Base-by-base conservation (phyloP, 2,888 invertebrate species). In the Apamea anceps region DNA sequence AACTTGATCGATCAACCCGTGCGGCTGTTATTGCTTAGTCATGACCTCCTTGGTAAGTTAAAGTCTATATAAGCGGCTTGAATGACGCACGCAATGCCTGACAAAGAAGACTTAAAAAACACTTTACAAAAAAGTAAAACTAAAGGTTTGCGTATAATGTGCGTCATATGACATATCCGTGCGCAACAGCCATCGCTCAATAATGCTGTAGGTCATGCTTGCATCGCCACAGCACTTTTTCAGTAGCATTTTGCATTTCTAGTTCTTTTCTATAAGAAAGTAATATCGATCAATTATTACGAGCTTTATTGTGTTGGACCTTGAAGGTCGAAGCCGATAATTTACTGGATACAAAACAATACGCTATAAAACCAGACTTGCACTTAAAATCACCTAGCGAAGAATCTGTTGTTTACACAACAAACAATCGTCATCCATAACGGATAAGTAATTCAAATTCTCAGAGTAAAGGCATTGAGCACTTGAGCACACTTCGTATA, bases 161-260 rank as follows among this genome's bases (percentile, higher is more conserved):
- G 83, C 67, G 78, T 81, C 78, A 68, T 32, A 77, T 57, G 78
- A 83, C 78, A 68, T 32, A 77, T 57, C 66, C 45, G 51, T 45
- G 45, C n/a, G 18, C 54, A 45, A 51, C 42, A 28, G 25, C 10
- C 10, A 71, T 60, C 66, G 32, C 37, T 67, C 51, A 67, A 32
- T 37, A 45, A 21, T 13, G 42, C 32, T 66, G 32, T 72, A 72
- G 10, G 4, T 37, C 18, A 32, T n/a, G 51, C 28, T 51, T 37
- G 15, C 80, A 78, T n/a, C 18, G 32, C 18, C 3, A 54, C 18
- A 45, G 3, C 7, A 54, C 18, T n/a, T 54, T 37, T 54, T 32
- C 32, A 15, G 28, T 51, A 63, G 21, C 4, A 51, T 75, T 63
- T 75, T 25, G 37, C 12, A 54, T 54, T 54, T 6, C 25, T 25